Percentiles rank a stretch among this genome's conserved stretches.
Conservation (phyloP, 1,140 invertebrate species). For the Portunus trituberculatus region DNA sequence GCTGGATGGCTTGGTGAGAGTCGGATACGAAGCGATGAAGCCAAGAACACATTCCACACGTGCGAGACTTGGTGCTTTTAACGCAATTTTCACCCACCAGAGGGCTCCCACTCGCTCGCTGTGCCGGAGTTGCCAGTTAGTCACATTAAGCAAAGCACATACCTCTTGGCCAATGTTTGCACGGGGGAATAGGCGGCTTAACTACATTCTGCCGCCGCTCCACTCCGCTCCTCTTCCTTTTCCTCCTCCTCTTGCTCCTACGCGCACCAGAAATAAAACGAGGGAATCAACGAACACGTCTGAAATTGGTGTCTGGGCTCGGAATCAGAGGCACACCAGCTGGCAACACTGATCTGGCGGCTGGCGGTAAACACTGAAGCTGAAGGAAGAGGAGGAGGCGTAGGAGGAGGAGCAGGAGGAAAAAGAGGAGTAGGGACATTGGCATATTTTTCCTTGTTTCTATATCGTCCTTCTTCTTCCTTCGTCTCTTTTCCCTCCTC, state of each 20-base stretch:
- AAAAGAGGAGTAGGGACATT: too few species aligned
- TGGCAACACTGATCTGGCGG: not conserved
- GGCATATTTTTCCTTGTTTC: not conserved
- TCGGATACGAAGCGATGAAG: too few species aligned
- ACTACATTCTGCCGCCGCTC: not conserved
- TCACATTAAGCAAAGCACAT: constrained; percentile 2
- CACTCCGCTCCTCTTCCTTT: not conserved
- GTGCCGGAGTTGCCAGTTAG: not conserved
- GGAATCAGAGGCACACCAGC: not conserved
- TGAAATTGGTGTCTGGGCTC: not conserved
- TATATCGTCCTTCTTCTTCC: too few species aligned
- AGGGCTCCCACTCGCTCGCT: not conserved
- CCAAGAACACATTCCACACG: too few species aligned
- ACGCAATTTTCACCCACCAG: not conserved
- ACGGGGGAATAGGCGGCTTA: not conserved
- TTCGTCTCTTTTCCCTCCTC: not conserved
- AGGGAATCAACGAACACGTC: not conserved
- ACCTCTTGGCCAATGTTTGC: not conserved
- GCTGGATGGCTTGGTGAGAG: too few species aligned
- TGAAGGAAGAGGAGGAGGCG: not conserved
- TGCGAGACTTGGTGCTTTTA: not conserved
- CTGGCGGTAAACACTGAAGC: too few species aligned
- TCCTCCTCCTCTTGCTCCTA: not conserved
- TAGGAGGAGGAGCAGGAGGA: not conserved
- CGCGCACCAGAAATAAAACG: not conserved